Evolutionary conservation across 2,113 vertebrate species (phyloP).

Genomic region (Egretta garzetta): DNA sequence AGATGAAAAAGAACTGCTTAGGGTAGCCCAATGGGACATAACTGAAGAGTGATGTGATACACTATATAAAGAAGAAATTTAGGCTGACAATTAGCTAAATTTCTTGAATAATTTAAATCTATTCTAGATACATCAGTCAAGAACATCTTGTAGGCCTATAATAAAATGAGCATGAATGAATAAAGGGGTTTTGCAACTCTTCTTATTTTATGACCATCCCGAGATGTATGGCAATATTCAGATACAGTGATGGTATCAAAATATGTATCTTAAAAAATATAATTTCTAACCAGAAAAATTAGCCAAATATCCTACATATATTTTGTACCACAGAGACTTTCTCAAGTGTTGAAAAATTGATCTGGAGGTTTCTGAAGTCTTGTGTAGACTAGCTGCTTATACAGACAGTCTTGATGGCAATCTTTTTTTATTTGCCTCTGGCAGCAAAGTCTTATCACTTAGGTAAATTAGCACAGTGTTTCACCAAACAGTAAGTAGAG

Average conservation of each 20-base stretch:
- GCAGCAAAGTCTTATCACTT: neutral
- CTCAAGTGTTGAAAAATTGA: neutral
- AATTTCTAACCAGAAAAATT: neutral
- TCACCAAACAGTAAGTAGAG: neutral
- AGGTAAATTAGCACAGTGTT: neutral
- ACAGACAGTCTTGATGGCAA: neutral
- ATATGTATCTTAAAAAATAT: neutral
- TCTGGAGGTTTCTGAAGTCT: neutral
- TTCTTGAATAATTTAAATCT: conserved; percentile 25
- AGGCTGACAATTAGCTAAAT: neutral
- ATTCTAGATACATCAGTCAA: neutral
- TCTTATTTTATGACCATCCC: neutral
- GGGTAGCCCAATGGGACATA: neutral
- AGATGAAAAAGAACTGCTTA: neutral
- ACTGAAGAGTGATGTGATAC: neutral
- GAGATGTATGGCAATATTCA: neutral
- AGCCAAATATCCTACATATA: neutral
- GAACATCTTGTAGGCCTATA: neutral
- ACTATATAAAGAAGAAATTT: neutral
- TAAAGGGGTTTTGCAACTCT: neutral
- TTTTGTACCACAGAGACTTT: neutral
- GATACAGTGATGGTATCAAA: neutral
- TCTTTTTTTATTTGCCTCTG: neutral
- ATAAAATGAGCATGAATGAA: neutral
- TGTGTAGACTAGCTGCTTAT: neutral